Evolutionary conservation across 2,888 invertebrate species (phyloP).

Genomic region (Hanleya hanleyi): DNA sequence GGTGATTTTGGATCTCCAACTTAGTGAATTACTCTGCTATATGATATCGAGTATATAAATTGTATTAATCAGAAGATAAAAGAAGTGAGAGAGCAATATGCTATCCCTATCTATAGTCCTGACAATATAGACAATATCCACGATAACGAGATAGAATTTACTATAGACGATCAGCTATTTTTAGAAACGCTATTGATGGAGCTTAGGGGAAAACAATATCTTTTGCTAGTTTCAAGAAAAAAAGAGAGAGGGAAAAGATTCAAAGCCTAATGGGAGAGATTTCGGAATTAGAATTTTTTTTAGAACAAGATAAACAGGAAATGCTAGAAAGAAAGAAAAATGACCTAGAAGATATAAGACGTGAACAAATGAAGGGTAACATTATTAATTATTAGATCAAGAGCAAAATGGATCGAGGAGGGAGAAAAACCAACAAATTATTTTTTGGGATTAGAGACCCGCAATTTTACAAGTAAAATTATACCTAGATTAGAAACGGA

Average conservation of each 20-base stretch:
- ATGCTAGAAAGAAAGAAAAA: not conserved
- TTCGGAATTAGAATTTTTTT: not conserved
- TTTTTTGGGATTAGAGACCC: too few species aligned
- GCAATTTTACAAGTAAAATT: slow-evolving; percentile 6
- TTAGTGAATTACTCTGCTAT: slow-evolving; percentile 12
- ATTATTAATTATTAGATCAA: slow-evolving; percentile 12
- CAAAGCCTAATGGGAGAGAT: not conserved
- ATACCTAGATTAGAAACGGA: slow-evolving; percentile 1
- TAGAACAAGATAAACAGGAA: not conserved
- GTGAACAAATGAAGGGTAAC: not conserved
- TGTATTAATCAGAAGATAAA: slow-evolving; percentile 6
- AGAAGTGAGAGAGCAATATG: slow-evolving; percentile 14
- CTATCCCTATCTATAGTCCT: slow-evolving; percentile 11
- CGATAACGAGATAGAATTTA: slow-evolving; percentile 14
- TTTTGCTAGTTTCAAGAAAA: too few species aligned
- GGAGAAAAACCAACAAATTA: too few species aligned
- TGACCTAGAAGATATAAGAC: not conserved
- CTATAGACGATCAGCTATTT: slow-evolving; percentile 19
- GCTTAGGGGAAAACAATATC: not conserved
- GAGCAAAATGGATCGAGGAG: slow-evolving; percentile 10
- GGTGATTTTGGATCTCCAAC: slow-evolving; percentile 4
- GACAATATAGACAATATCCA: slow-evolving; percentile 2
- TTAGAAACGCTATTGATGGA: slow-evolving; percentile 17
- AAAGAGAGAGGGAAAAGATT: too few species aligned
- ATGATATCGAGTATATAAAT: slow-evolving; percentile 12